These are phyloP conservation scores for Karalla daura DNA, from an alignment of 2,797 vertebrate species.

Conservation along the genomic window DNA sequence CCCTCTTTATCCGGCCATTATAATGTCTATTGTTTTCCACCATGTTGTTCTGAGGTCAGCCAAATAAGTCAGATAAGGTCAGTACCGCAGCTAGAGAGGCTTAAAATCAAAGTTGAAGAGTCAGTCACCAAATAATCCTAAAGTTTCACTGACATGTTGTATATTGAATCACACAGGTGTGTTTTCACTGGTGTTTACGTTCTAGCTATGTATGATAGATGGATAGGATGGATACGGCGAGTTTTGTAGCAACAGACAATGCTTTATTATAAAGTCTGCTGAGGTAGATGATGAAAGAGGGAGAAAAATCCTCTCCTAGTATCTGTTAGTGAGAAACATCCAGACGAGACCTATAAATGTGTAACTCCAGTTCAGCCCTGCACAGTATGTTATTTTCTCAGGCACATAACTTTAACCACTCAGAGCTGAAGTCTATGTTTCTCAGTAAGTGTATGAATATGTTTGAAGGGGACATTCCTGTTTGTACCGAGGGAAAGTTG, in stretches of 20 bases:
- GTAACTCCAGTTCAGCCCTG: background rate
- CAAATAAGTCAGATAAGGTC: constrained; percentile 2
- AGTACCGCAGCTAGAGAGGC: background rate
- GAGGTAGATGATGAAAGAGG: background rate
- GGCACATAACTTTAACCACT: constrained; percentile 34
- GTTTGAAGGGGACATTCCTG: no score
- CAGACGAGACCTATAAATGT: constrained; percentile 17
- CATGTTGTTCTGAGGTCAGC: background rate
- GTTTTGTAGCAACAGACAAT: background rate
- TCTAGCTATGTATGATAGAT: background rate
- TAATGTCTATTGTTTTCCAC: background rate
- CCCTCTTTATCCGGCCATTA: no score
- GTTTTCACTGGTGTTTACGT: background rate
- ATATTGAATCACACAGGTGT: background rate
- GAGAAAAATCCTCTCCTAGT: background rate
- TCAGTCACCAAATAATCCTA: background rate
- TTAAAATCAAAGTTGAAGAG: background rate
- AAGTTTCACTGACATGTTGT: constrained; percentile 5
- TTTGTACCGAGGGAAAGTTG: no score
- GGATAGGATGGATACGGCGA: constrained; percentile 4
- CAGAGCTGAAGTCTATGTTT: no score
- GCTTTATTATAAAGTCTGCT: background rate
- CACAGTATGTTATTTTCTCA: background rate
- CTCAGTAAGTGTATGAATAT: no score
- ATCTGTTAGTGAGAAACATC: background rate